Base-by-base conservation (phyloP, 2,797 vertebrate genomes). In the Cephalopachus bancanus region DNA sequence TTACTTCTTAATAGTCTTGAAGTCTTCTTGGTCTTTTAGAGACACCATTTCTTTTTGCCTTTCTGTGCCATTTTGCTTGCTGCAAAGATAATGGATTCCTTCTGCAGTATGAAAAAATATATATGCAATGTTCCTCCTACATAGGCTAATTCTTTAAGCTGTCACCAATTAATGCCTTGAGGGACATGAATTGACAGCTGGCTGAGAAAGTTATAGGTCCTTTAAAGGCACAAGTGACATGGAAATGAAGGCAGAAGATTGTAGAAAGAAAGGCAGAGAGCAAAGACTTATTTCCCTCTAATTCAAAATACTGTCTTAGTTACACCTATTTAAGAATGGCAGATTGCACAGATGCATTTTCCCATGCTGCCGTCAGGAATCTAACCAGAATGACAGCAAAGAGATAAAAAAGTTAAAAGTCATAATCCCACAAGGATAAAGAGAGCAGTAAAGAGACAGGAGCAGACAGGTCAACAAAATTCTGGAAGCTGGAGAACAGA, bases 221-320 rank as follows among this genome's bases (percentile, higher is more conserved):
- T 93, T 96, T 86, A 30, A 89, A 89, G 8, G n/a, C 20, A 44
- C 59, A 64, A 89, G 12, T 85, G 53, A 89, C 33, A 88, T 8
- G 24, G 60, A 83, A 88, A 69, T 83, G 53, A 92, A 86, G 69
- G 37, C 89, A 16, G 9, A 49, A 84, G 30, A 30, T 6, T 49
- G 10, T n/a, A 72, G 60, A 83, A 24, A 80, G 51, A 62, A 86
- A 90, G 9, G 24, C 6, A 3, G 85, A 92, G 11, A 80, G 28
- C 20, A 49, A 79, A 72, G 83, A 55, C 26, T 64, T 62, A 92
- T 59, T 49, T 75, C 17, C 24, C 62, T 3, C 49, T 89, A 5
- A 0, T 64, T 91, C 55, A 76, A 84, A 89, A 83, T 53, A 60
- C 55, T 60, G 44, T 89, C 62, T 69, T 57, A 17, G 55, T n/a